Evolutionary conservation across 2,888 invertebrate species (phyloP), one percentile per base, ranked within the genome.

Genomic region (Apamea anceps): DNA sequence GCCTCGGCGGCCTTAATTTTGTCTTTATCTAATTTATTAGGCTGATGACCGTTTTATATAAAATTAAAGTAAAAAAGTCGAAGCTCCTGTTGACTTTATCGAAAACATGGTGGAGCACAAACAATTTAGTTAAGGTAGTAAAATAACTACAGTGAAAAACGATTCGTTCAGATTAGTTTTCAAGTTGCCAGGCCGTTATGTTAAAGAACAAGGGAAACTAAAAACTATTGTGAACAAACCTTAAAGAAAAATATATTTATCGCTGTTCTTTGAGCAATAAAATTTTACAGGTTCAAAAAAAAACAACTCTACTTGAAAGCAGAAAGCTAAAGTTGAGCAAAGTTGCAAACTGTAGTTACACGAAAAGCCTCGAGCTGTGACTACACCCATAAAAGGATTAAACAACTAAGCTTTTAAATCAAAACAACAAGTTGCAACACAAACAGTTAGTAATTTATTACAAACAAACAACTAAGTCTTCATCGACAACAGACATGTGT

Each of bases 381-480:
- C 18, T 67, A 37, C n/a, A 28, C 5, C 25, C 25, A 4, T 45
- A 45, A 70, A 25, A 28, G 4, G 51, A 51, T 42, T 37, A n/a
- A 75, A 15, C 15, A 70, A 25, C 13, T 21, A 42, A 51, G 48
- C 37, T 68, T 68, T 60, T 45, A 77, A 32, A n/a, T 70, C 60
- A 70, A 68, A 70, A 73, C 68, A 75, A 60, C 42, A 72, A 48
- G 8, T 79, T 32, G 32, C 60, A 51, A 68, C 32, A 51, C 32
- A 66, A 15, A 37, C 45, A 66, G 66, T 48, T 82, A 12, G n/a
- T 60, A 60, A 82, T 82, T 85, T 73, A 86, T 82, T 18, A 74
- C 73, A 70, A 57, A 86, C 66, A 87, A 80, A 87, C 87, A 81
- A 85, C 54, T 66, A 62, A 63, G 48, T 63, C 71, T 28, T 76